These are phyloP conservation scores for Cryptophagus acutangulus DNA, from an alignment of 2,888 invertebrate genomes.

Conservation along the genomic window DNA sequence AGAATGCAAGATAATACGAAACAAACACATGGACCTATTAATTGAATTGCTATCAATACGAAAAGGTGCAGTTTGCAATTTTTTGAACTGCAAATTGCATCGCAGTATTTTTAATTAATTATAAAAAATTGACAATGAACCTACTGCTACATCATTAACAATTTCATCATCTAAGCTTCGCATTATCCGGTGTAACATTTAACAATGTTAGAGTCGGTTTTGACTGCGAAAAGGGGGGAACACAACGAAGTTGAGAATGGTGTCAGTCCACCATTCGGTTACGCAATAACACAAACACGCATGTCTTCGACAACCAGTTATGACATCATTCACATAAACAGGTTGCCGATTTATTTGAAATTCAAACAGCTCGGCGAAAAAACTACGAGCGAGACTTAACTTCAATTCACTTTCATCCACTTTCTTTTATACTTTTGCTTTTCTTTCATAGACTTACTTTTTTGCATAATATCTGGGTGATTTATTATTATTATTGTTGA, in stretches of 20 bases:
- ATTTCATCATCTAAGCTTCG: not conserved
- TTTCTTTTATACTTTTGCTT: not conserved
- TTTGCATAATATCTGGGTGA: too few species aligned
- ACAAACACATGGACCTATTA: too few species aligned
- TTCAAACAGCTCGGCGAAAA: too few species aligned
- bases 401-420: conserved; percentile 2
- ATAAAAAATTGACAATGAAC: not conserved
- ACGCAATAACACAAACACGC: conserved; percentile 26
- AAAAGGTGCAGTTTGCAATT: too few species aligned
- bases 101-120: too few species aligned
- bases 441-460: too few species aligned
- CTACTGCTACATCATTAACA: not conserved
- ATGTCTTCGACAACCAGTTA: conserved; percentile 4
- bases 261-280: conserved; percentile 35
- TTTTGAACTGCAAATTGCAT: too few species aligned
- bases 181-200: conserved; percentile 1
- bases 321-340: conserved; percentile 3
- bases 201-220: not conserved
- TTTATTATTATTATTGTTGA: too few species aligned
- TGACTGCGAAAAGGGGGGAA: not conserved
- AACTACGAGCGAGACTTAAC: too few species aligned
- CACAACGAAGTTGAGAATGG: conserved; percentile 33
- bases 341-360: too few species aligned
- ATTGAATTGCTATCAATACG: too few species aligned
- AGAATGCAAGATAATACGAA: too few species aligned